Evolutionary conservation across 2,113 vertebrate genomes (phyloP).

Genomic region (Corynorhinus townsendii): DNA sequence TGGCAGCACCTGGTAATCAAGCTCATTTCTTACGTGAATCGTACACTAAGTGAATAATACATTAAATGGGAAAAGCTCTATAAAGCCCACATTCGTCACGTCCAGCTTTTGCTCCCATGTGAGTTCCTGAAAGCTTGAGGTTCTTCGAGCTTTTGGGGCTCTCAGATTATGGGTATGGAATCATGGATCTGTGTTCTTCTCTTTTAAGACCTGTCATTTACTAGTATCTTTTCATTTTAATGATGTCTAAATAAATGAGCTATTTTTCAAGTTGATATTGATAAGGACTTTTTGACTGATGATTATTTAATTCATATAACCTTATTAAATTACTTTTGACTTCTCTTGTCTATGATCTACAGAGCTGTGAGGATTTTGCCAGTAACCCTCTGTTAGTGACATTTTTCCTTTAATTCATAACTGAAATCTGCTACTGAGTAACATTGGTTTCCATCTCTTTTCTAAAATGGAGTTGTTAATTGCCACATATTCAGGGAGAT

Average conservation of each 20-base stretch:
- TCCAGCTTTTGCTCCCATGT: neutral
- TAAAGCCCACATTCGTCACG: neutral
- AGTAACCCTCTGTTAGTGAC: neutral
- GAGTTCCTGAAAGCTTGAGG: neutral
- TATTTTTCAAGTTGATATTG: neutral
- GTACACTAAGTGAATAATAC: neutral
- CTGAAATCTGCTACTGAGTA: neutral
- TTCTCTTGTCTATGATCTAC: constrained; percentile 8
- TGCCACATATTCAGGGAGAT: neutral
- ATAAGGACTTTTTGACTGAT: neutral
- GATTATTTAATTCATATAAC: neutral
- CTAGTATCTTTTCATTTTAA: neutral
- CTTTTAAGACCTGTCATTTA: neutral
- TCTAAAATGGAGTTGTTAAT: neutral
- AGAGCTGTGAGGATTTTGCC: neutral
- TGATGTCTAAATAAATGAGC: neutral
- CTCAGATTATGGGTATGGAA: neutral
- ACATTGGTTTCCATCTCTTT: constrained; percentile 3
- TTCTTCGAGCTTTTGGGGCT: neutral
- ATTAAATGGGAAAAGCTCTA: neutral
- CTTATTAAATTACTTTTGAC: neutral
- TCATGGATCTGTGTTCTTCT: neutral
- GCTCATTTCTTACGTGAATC: neutral
- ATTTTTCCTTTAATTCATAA: constrained; percentile 5
- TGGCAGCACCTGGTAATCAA: neutral